phyloP scores from a whole-genome alignment of 2,113 vertebrate genomes.

The Lophius piscatorius region DNA sequence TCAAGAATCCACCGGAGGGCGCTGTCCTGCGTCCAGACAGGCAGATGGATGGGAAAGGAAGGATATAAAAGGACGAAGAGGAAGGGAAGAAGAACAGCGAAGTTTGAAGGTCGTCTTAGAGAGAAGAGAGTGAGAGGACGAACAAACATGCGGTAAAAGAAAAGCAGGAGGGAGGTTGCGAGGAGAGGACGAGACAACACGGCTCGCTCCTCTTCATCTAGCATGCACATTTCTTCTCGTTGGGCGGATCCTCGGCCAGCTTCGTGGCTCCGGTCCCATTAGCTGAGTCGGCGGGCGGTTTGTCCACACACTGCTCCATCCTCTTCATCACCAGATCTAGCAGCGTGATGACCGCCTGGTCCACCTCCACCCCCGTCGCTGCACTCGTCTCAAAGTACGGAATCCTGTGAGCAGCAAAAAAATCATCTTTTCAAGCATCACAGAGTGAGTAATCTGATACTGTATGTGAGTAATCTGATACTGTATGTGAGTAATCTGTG shows the following conservation, averaged over 20 bases:
- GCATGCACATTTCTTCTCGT: slow-evolving; percentile 89
- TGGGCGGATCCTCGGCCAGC: slow-evolving; percentile 71
- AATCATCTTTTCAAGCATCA: background rate
- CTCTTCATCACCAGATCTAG: slow-evolving; percentile 97
- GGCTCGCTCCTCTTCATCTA: slow-evolving; percentile 65
- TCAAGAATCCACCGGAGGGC: slow-evolving; percentile 44
- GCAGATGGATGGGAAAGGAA: slow-evolving; percentile 3
- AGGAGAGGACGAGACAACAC: slow-evolving; percentile 17
- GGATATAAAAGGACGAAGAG: background rate
- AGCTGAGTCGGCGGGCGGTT: slow-evolving; percentile 77
- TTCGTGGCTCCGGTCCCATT: slow-evolving; percentile 85
- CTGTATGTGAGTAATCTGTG: too few relatives aligned
- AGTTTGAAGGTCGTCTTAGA: slow-evolving; percentile 11
- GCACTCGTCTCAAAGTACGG: slow-evolving; percentile 96
- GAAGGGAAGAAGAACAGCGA: background rate
- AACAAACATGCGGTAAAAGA: background rate
- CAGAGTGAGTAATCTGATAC: too few relatives aligned
- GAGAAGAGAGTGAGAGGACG: background rate
- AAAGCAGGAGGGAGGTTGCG: slow-evolving; percentile 15
- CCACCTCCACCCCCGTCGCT: slow-evolving; percentile 89
- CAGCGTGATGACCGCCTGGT: slow-evolving; percentile 88
- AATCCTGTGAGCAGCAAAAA: slow-evolving; percentile 76
- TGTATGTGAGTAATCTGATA: too few relatives aligned
- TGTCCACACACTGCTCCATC: slow-evolving; percentile 95
- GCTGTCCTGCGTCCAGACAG: slow-evolving; percentile 8